phyloP scores from a whole-genome alignment of 1,140 invertebrate species.

The Polypedilum vanderplanki region DNA sequence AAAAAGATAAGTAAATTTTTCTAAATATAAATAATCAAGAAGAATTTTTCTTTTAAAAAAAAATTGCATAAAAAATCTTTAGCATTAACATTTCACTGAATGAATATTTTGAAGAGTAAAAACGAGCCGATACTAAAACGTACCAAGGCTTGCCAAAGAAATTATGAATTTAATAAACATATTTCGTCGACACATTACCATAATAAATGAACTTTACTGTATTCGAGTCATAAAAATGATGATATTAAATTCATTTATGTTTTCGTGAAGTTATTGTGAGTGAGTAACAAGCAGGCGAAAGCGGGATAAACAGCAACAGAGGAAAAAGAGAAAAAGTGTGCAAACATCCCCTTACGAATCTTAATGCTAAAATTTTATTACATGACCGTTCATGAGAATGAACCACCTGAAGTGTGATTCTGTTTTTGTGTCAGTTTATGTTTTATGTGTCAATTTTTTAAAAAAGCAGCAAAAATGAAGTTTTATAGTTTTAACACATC shows the following conservation, averaged over 20 bases:
- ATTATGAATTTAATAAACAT: conserved; percentile 29
- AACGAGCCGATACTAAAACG: neutral
- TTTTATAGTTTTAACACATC: conserved; percentile 7
- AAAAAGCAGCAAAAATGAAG: neutral
- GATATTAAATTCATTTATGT: conserved; percentile 28
- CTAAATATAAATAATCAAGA: neutral
- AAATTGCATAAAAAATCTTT: neutral
- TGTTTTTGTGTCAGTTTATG: neutral
- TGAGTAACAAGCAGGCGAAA: neutral
- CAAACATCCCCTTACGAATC: neutral
- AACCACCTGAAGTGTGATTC: conserved; percentile 20
- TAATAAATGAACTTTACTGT: conserved; percentile 29
- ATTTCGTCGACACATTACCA: conserved; percentile 18
- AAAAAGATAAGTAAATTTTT: neutral
- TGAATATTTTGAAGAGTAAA: neutral
- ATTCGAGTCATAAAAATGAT: conserved; percentile 16
- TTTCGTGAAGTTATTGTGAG: neutral
- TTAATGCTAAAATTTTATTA: conserved; percentile 8
- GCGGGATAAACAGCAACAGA: too few species aligned
- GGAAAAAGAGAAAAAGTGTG: neutral
- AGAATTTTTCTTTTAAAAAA: too few species aligned
- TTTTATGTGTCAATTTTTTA: conserved; percentile 22
- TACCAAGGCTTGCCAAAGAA: neutral
- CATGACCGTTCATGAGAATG: neutral
- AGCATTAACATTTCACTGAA: neutral